Evolutionary conservation across 2,888 invertebrate genomes (phyloP), one percentile per base, ranked within the genome.

Genomic region (Orthosia gothica): DNA sequence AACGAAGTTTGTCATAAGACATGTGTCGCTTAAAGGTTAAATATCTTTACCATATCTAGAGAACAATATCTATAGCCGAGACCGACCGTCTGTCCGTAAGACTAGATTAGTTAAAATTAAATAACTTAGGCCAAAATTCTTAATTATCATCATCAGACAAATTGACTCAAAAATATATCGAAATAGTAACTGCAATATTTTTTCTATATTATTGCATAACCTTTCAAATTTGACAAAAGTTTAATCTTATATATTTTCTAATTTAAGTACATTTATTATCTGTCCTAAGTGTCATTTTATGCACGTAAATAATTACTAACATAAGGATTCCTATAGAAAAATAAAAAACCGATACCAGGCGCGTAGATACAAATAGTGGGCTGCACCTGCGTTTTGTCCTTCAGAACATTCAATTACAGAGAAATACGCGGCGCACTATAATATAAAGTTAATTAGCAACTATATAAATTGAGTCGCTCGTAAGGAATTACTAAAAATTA

Each of bases 21-120:
- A 84, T 82, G 84, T 84, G 86, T 86, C 74, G 72, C 32, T 59
- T 85, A 84, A 84, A 84, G 86, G 84, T 84, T 83, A 83, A 86
- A 83, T 83, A 73, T 69, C 76, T 79, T 85, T 20, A 72, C 84
- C 70, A 83, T 79, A 76, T 61, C 62, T 66, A 58, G 66, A 72
- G 54, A 64, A 64, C 68, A 69, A 69, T 81, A 84, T 74, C 67
- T 68, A 68, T 50, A 71, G 57, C 65, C 16, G 40, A 23, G 26
- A 66, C 16, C 13, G 50, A 26, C 81, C 62, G 65, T 65, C 32
- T 40, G 81, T 68, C 40, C 58, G 54, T 74, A n/a, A 45, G 13
- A 58, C 11, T n/a, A n/a, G n/a, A 65, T 26, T 18, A 13, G 15
- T 64, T 73, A 5, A 5, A 79, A 32, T n/a, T 13, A 12, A 40